Conservation (phyloP, 1,140 invertebrate species). For the Atta colombica region DNA sequence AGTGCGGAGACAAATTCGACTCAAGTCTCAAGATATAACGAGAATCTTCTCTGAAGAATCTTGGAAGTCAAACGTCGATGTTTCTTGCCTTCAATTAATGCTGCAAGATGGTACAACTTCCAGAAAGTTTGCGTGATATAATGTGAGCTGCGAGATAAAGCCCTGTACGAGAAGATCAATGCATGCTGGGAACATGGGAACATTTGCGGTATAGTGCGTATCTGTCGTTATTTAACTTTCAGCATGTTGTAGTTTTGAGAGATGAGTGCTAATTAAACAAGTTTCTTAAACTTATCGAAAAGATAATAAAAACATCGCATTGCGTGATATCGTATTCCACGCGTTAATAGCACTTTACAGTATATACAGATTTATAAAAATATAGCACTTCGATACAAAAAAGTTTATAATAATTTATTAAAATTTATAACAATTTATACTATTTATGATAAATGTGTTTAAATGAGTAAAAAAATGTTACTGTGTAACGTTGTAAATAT, state of each 20-base stretch:
- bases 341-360: neutral
- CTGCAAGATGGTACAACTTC: conserved; percentile 50
- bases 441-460: neutral
- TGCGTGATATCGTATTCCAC: neutral
- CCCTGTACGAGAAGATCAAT: conserved; percentile 20
- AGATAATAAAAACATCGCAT: neutral
- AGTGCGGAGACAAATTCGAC: conserved; percentile 24
- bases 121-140: conserved; percentile 47
- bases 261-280: conserved; percentile 43
- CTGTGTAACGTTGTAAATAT: neutral
- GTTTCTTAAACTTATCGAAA: conserved; percentile 19
- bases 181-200: neutral
- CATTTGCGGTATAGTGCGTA: conserved; percentile 1
- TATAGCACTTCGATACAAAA: neutral
- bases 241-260: neutral
- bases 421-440: neutral
- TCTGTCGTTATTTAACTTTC: neutral
- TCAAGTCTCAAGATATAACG: neutral
- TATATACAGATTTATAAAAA: neutral
- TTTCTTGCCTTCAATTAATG: conserved; percentile 54
- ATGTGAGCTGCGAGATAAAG: conserved; percentile 28
- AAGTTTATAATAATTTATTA: neutral
- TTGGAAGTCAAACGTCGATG: conserved; percentile 41
- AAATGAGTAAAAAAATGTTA: neutral
- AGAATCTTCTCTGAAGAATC: neutral